These are phyloP conservation scores for Stegastes partitus DNA, from an alignment of 2,113 vertebrate genomes.

Conservation along the genomic window DNA sequence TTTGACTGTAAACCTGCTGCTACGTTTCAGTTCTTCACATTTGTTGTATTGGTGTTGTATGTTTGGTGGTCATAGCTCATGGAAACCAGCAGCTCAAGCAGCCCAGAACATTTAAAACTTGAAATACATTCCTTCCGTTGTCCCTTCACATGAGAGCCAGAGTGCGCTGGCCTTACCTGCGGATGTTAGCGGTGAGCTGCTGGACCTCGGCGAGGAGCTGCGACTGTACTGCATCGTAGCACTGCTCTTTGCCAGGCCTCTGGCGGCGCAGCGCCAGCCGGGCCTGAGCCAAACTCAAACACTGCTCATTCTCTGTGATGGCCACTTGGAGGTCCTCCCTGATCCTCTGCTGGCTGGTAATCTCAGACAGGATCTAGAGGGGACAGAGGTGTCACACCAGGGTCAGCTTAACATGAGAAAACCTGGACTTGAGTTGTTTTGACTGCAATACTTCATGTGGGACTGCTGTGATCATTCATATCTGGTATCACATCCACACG, in stretches of 20 bases:
- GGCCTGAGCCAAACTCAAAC: constrained; percentile 85
- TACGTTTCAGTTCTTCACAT: too few relatives aligned
- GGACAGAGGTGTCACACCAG: background rate
- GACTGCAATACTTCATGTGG: too few relatives aligned
- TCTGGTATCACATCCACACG: too few relatives aligned
- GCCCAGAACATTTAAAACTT: background rate
- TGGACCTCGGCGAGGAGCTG: constrained; percentile 87
- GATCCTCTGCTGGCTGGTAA: constrained; percentile 87
- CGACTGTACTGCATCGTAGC: constrained; percentile 85
- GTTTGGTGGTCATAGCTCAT: too few relatives aligned
- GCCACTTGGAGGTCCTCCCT: constrained; percentile 84
- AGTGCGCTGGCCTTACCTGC: constrained; percentile 80
- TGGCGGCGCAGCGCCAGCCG: constrained; percentile 84
- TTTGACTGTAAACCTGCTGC: too few relatives aligned
- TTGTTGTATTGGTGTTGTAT: too few relatives aligned
- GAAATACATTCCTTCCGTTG: background rate
- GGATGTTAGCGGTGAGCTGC: constrained; percentile 84
- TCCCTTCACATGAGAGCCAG: background rate
- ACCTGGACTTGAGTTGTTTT: too few relatives aligned
- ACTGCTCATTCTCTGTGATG: constrained; percentile 85
- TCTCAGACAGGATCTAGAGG: constrained; percentile 88
- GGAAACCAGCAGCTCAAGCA: too few relatives aligned
- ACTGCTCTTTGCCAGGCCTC: constrained; percentile 89
- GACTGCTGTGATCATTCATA: too few relatives aligned
- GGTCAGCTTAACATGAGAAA: background rate